A percentile compares a stretch with the other conserved stretches of the same genome.
Conservation (phyloP, 2,797 vertebrate species). For the Gymnopithys bicolor region DNA sequence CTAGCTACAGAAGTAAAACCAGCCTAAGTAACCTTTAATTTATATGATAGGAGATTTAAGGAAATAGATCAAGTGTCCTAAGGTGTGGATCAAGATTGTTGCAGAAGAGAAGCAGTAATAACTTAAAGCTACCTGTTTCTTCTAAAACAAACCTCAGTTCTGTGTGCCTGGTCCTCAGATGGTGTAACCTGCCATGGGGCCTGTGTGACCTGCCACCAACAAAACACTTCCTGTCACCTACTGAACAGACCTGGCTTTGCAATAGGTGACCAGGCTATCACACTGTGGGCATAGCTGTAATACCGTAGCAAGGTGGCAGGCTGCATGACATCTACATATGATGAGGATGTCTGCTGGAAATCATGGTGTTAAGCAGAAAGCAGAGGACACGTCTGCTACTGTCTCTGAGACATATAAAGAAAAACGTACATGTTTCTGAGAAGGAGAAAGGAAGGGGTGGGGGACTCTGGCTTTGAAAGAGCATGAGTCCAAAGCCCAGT, state of each 20-base stretch:
- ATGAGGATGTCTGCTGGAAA: conserved; percentile 52
- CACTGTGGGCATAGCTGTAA: not conserved
- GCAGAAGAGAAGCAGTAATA: conserved; percentile 29
- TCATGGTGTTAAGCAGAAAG: conserved; percentile 27
- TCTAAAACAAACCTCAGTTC: conserved; percentile 48
- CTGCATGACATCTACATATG: not conserved
- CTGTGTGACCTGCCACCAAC: not conserved
- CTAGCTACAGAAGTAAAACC: not conserved
- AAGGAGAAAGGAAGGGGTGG: not conserved
- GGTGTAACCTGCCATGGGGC: not conserved
- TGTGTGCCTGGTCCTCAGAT: not conserved
- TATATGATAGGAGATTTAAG: not conserved
- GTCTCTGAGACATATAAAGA: conserved; percentile 50
- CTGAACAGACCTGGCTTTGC: conserved; percentile 6
- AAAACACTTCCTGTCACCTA: not conserved
- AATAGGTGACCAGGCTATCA: conserved; percentile 42
- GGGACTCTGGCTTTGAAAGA: not conserved
- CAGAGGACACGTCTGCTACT: conserved; percentile 44
- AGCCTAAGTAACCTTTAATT: not conserved
- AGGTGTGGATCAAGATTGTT: not conserved
- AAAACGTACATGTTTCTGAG: conserved; percentile 23
- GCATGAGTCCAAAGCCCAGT: not conserved
- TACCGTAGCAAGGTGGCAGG: not conserved
- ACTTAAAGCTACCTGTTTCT: conserved; percentile 35
- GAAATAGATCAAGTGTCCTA: not conserved